phyloP scores from a whole-genome alignment of 2,797 vertebrate species.

The Sebastes hubbsi region DNA sequence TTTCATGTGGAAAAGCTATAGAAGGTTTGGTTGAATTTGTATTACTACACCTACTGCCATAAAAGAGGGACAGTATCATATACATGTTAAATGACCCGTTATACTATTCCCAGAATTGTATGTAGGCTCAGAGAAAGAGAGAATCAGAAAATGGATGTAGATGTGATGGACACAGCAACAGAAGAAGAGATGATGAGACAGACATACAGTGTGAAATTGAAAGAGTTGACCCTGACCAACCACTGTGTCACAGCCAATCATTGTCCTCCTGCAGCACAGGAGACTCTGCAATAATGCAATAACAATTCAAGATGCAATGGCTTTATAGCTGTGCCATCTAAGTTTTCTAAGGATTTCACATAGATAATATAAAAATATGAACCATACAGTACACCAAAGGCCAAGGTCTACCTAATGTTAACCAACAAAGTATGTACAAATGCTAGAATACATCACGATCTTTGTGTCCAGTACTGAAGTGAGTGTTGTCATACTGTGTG shows the following conservation, averaged over 20 bases:
- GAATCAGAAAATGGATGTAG: background rate
- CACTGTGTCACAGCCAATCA: conserved; percentile 29
- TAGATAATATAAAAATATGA: background rate
- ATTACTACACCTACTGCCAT: background rate
- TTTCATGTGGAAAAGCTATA: conserved; percentile 8
- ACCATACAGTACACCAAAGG: background rate
- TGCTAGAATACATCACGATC: background rate
- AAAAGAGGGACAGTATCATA: conserved; percentile 4
- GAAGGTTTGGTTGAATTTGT: background rate
- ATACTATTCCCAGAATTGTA: conserved; percentile 4
- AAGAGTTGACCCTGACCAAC: conserved; percentile 34
- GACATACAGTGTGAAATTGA: conserved; percentile 10
- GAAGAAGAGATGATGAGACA: conserved; percentile 18
- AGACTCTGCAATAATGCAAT: background rate
- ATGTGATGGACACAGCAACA: background rate
- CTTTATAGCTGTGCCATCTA: background rate
- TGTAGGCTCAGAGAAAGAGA: background rate
- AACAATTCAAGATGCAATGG: conserved; percentile 3
- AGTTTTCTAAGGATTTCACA: background rate
- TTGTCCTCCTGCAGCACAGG: background rate
- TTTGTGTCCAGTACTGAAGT: background rate
- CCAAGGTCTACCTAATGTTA: background rate
- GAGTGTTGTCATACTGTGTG: background rate
- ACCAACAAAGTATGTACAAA: background rate
- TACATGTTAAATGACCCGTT: conserved; percentile 41